Percentiles rank a stretch among this genome's conserved stretches.
Conservation (phyloP, 2,797 vertebrate genomes). For the Holocentrus rufus region DNA sequence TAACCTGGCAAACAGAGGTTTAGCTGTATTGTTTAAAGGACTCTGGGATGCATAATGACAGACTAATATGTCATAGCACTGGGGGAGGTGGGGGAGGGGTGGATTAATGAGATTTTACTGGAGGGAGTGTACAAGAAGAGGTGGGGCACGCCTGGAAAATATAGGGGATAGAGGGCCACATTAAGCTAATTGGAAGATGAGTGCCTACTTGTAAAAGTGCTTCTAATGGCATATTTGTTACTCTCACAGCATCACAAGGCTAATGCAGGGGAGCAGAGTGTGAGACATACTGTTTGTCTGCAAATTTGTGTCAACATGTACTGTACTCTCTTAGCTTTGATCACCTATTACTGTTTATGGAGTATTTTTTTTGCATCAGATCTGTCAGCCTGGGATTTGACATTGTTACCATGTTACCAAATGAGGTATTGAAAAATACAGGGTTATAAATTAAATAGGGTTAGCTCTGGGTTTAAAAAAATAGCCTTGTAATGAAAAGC, state of each 20-base stretch:
- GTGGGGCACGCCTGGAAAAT: conserved; percentile 91
- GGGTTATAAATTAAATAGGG: not conserved
- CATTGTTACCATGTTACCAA: conserved; percentile 7
- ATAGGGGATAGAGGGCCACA: conserved; percentile 95
- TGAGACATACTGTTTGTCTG: conserved; percentile 80
- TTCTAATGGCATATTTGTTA: conserved; percentile 99
- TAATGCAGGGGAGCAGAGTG: conserved; percentile 94
- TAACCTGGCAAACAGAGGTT: conserved; percentile 99
- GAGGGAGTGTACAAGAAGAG: conserved; percentile 89
- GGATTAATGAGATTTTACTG: conserved; percentile 98
- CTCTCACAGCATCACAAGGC: conserved; percentile 89
- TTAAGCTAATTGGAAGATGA: conserved; percentile 99
- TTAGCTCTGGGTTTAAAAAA: conserved; percentile 14
- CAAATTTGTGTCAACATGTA: conserved; percentile 58
- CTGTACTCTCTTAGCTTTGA: conserved; percentile 18
- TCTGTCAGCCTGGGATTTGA: conserved; percentile 10
- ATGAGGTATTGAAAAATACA: conserved; percentile 16
- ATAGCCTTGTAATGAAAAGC: conserved; percentile 36
- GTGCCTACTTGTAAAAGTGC: conserved; percentile 99
- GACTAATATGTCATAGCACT: conserved; percentile 99
- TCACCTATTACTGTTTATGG: not conserved
- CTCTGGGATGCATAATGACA: conserved; percentile 99
- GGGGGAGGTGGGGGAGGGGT: conserved; percentile 91
- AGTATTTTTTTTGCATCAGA: not conserved
- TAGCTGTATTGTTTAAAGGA: conserved; percentile 99